Conservation (phyloP, 2,888 invertebrate species). For the Phaedon cochleariae region DNA sequence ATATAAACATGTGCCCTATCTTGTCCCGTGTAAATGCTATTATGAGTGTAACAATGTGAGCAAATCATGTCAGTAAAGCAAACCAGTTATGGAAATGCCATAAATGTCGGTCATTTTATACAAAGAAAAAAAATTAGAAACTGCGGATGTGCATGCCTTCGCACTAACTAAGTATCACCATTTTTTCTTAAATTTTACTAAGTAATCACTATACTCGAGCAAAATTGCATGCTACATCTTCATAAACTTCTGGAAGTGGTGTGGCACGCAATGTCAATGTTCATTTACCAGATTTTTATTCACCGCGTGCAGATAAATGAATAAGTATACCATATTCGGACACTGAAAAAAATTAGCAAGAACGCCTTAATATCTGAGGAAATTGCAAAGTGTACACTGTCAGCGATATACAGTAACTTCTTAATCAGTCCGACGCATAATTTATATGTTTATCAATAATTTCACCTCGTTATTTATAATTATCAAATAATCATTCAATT, state of each 20-base stretch:
- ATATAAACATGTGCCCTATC: no score
- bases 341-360: not conserved
- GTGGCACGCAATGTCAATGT: not conserved
- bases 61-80: not conserved
- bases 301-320: not conserved
- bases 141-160: not conserved
- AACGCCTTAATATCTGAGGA: not conserved
- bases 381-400: slow-evolving; percentile 1
- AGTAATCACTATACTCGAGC: not conserved
- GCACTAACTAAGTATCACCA: not conserved
- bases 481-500: not conserved
- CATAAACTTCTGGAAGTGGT: not conserved
- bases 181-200: not conserved
- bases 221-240: not conserved
- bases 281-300: not conserved
- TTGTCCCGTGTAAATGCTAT: no score
- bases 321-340: not conserved
- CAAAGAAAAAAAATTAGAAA: not conserved
- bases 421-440: not conserved
- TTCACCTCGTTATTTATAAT: not conserved
- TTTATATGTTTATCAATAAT: slow-evolving; percentile 3
- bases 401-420: slow-evolving; percentile 11
- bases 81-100: no score
- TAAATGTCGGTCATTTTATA: no score
- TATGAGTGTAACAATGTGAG: no score